Evolutionary conservation across 2,888 invertebrate species (phyloP).

Genomic region (Dasysyrphus albostriatus): DNA sequence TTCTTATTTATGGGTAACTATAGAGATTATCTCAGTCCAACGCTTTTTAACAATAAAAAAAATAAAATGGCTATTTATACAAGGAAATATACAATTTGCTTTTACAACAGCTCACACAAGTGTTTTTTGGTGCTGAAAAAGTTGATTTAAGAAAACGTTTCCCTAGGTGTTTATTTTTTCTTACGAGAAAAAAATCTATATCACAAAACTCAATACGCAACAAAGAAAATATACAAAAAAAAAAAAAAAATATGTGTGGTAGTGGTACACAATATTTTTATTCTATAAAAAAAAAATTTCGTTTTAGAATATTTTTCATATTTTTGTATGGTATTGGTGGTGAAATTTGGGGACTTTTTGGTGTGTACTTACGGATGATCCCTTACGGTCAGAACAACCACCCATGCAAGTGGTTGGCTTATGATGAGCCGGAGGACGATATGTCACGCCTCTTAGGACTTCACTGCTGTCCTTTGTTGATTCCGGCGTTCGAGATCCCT

Average conservation of each 20-base stretch:
- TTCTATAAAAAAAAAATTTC: conserved; percentile 1
- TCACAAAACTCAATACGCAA: conserved; percentile 46
- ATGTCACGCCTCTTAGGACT: conserved; percentile 86
- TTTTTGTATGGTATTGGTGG: conserved; percentile 50
- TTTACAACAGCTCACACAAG: conserved; percentile 38
- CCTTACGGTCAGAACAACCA: conserved; percentile 89
- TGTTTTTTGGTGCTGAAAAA: conserved; percentile 43
- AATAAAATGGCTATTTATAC: conserved; percentile 48
- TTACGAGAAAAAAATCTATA: conserved; percentile 25
- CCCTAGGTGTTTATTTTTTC: conserved; percentile 33
- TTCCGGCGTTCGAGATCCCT: conserved; percentile 85
- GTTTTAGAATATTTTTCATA: conserved; percentile 18
- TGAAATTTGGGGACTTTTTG: conserved; percentile 44
- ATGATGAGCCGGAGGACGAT: conserved; percentile 85
- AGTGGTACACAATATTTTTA: conserved; percentile 44
- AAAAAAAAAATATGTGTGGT: background rate
- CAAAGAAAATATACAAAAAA: conserved; percentile 39
- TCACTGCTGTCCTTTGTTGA: conserved; percentile 85
- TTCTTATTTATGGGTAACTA: background rate
- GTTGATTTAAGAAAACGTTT: conserved; percentile 25
- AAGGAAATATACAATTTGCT: conserved; percentile 42
- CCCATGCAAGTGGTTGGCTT: conserved; percentile 88
- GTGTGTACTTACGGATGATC: conserved; percentile 89
- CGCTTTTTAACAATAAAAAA: conserved; percentile 3
- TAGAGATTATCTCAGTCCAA: conserved; percentile 1